Conservation (phyloP, 2,797 vertebrate genomes). For the Balearica regulorum region DNA sequence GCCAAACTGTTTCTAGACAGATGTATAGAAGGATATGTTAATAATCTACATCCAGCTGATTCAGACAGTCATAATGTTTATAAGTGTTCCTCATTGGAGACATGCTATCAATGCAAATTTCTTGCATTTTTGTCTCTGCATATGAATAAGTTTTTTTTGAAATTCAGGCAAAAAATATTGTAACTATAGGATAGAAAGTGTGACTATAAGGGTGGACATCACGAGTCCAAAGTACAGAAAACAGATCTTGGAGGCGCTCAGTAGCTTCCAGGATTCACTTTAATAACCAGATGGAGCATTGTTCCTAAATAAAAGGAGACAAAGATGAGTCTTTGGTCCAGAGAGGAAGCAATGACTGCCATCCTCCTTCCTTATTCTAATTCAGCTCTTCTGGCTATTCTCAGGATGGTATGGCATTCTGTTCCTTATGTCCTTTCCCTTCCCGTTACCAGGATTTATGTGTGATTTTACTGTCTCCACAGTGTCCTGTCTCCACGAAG, state of each 20-base stretch:
- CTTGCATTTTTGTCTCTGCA: background rate
- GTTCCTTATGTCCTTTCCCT: background rate
- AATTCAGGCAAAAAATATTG: background rate
- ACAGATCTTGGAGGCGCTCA: background rate
- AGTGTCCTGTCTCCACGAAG: background rate
- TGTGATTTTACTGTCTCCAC: background rate
- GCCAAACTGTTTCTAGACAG: background rate
- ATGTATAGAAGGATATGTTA: background rate
- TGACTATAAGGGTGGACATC: background rate
- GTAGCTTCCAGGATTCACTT: background rate
- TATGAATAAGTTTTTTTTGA: background rate
- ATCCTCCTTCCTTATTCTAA: background rate
- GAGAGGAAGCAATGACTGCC: background rate
- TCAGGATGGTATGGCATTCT: background rate
- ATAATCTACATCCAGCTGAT: background rate
- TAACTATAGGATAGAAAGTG: background rate
- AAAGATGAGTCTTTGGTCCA: background rate
- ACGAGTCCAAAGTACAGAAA: background rate
- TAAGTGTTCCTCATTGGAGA: background rate
- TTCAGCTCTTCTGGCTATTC: background rate
- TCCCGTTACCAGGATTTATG: background rate
- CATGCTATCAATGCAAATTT: background rate
- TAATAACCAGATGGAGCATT: background rate
- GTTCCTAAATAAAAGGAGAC: background rate
- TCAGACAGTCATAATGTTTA: background rate